A percentile compares a stretch with the other conserved stretches of the same genome.
Evolutionary conservation across 2,888 invertebrate genomes (phyloP).

Genomic region (Oxyteleia sp.): DNA sequence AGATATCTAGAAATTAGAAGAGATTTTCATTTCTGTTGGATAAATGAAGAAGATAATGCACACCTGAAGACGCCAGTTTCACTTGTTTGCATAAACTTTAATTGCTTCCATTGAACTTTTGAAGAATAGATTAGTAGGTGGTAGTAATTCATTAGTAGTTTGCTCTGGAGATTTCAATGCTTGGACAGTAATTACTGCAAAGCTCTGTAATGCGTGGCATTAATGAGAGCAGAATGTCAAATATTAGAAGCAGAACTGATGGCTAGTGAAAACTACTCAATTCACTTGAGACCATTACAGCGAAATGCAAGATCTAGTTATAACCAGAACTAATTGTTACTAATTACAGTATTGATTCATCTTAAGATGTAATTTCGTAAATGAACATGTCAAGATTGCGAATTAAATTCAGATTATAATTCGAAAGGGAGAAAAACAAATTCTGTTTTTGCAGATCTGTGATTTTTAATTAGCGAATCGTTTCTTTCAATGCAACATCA

Average conservation of each 20-base stretch:
- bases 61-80: slow-evolving; percentile 13
- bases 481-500: neutral
- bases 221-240: slow-evolving; percentile 49
- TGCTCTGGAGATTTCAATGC: slow-evolving; percentile 43
- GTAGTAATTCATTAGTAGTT: neutral
- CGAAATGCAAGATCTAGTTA: slow-evolving; percentile 4
- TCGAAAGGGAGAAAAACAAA: neutral
- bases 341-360: slow-evolving; percentile 6
- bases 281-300: slow-evolving; percentile 26
- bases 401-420: neutral
- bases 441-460: neutral
- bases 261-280: slow-evolving; percentile 45
- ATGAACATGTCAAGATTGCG: neutral
- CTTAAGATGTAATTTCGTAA: neutral
- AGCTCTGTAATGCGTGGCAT: slow-evolving; percentile 31
- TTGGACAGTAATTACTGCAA: slow-evolving; percentile 31
- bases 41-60: neutral
- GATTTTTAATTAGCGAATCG: too few relatives aligned
- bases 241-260: slow-evolving; percentile 41
- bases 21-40: slow-evolving; percentile 21
- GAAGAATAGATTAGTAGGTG: neutral
- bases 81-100: slow-evolving; percentile 31
- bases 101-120: slow-evolving; percentile 41
- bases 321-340: slow-evolving; percentile 34
- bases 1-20: neutral